These are phyloP conservation scores for Poecile atricapillus DNA, from an alignment of 2,113 vertebrate genomes.

Conservation along the genomic window DNA sequence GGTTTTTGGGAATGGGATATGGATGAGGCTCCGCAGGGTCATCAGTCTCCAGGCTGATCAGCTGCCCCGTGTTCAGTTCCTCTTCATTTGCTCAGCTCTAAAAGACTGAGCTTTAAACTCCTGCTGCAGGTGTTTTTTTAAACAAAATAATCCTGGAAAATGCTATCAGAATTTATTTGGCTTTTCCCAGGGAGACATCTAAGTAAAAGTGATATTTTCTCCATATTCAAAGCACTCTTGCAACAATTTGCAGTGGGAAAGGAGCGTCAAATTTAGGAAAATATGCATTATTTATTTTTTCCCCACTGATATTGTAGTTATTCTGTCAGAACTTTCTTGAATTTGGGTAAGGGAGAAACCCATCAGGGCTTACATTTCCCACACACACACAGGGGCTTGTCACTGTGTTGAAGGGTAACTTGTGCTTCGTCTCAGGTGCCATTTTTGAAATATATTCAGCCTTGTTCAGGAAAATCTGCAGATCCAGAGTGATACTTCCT, in stretches of 20 bases:
- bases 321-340: not conserved
- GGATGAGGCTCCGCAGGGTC: not conserved
- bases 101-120: not conserved
- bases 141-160: not conserved
- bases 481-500: not conserved
- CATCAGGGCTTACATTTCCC: not conserved
- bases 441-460: not conserved
- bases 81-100: not conserved
- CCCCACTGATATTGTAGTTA: not conserved
- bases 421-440: not conserved
- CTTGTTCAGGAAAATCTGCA: not conserved
- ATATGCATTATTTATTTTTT: not conserved
- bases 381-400: rapidly evolving
- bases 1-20: not conserved
- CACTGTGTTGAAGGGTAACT: not conserved
- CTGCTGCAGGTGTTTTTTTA: not conserved
- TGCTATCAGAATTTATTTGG: not conserved
- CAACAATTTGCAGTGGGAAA: not conserved
- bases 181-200: not conserved
- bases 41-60: not conserved
- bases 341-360: not conserved
- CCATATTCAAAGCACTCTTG: not conserved
- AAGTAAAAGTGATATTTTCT: not conserved
- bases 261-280: not conserved
- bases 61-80: not conserved